phyloP scores from a whole-genome alignment of 1,140 invertebrate species.

The Drosophila chauvacae region DNA sequence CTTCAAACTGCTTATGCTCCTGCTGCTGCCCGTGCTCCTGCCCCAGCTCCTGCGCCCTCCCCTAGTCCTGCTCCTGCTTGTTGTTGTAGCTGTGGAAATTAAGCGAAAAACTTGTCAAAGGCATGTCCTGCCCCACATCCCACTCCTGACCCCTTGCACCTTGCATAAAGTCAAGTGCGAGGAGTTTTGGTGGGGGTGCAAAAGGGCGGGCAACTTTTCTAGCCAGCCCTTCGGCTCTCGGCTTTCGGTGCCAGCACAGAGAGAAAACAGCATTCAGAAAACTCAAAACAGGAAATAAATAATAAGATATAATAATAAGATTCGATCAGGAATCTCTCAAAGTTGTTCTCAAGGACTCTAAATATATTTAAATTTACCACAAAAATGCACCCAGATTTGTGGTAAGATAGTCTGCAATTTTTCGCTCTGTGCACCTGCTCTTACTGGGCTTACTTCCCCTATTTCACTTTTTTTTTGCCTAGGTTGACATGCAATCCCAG shows the following conservation, averaged over 20 bases:
- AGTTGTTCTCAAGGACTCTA: background rate
- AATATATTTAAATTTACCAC: background rate
- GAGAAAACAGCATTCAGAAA: background rate
- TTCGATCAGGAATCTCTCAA: background rate
- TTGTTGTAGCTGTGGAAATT: constrained; percentile 52
- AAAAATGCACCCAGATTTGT: no score
- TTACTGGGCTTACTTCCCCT: constrained; percentile 24
- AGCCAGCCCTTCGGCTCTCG: constrained; percentile 25
- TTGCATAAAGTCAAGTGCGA: constrained; percentile 69
- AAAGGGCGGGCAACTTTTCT: constrained; percentile 13
- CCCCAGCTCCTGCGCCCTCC: background rate
- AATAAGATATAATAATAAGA: no score
- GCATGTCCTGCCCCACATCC: constrained; percentile 44
- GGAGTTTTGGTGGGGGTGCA: background rate
- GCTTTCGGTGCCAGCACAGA: constrained; percentile 9
- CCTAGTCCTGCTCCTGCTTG: constrained; percentile 6
- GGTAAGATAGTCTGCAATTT: background rate
- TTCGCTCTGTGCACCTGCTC: constrained; percentile 3
- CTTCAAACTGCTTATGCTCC: constrained; percentile 46
- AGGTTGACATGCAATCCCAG: constrained; percentile 71
- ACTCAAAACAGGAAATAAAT: no score
- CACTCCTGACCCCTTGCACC: constrained; percentile 18
- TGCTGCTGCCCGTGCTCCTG: background rate
- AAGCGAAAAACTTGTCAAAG: constrained; percentile 70
- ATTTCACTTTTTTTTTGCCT: constrained; percentile 25